phyloP scores from a whole-genome alignment of 2,797 vertebrate genomes.

The Odontamblyopus lacepedii region DNA sequence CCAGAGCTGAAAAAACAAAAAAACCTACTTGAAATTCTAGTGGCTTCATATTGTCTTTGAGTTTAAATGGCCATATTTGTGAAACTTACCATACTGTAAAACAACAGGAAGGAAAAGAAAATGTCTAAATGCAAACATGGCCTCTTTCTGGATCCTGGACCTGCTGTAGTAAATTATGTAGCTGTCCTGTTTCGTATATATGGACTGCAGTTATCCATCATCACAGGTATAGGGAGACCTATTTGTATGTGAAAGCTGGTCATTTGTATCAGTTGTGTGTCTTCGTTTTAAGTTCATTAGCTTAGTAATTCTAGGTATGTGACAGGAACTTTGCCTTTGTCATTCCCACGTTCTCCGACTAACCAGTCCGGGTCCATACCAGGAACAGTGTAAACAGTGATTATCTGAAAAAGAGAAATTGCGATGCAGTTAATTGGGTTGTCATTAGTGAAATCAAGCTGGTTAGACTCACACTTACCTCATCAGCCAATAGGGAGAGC shows the following conservation, averaged over 20 bases:
- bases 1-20: not conserved
- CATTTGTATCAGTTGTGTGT: slow-evolving; percentile 3
- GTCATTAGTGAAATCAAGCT: not conserved
- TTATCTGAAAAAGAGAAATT: slow-evolving; percentile 78
- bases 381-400: slow-evolving; percentile 95
- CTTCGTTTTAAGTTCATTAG: slow-evolving; percentile 66
- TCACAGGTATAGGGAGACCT: not conserved
- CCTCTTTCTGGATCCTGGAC: not conserved
- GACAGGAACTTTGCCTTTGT: slow-evolving; percentile 96
- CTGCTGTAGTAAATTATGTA: not conserved
- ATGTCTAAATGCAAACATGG: not conserved
- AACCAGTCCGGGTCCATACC: slow-evolving; percentile 99
- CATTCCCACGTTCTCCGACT: slow-evolving; percentile 91
- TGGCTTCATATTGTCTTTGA: not conserved
- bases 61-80: not conserved
- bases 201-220: not conserved
- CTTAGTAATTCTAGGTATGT: slow-evolving; percentile 97
- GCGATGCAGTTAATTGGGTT: not conserved
- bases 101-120: not conserved
- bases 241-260: not conserved
- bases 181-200: not conserved
- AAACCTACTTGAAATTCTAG: not conserved
- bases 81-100: not conserved
- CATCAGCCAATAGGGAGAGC: slow-evolving; percentile 91
- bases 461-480: slow-evolving; percentile 75